phyloP scores from a whole-genome alignment of 2,113 vertebrate species.

The Laterallus jamaicensis region DNA sequence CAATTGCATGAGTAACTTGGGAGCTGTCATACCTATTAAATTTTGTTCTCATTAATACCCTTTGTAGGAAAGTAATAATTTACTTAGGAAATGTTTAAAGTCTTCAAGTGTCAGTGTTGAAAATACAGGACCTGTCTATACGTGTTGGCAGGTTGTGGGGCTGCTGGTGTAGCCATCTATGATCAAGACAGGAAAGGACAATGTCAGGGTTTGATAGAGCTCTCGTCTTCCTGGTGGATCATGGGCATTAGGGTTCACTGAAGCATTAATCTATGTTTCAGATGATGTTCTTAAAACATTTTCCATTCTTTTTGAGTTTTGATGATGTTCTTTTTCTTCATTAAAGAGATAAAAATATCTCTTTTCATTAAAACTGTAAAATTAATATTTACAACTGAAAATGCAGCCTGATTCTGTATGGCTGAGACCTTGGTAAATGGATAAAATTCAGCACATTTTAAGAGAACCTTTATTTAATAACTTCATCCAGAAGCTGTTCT shows the following conservation, averaged over 20 bases:
- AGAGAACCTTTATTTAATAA: not conserved
- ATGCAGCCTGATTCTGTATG: not conserved
- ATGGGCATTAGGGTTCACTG: not conserved
- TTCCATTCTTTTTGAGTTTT: not conserved
- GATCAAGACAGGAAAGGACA: not conserved
- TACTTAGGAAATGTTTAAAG: not conserved
- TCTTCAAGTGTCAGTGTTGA: not conserved
- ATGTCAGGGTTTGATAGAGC: not conserved
- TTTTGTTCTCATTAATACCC: not conserved
- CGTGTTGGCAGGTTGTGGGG: accelerated
- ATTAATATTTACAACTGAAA: not conserved
- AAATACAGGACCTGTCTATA: not conserved
- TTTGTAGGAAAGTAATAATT: not conserved
- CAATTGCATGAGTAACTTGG: not conserved
- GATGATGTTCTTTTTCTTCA: not conserved
- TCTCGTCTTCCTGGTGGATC: not conserved
- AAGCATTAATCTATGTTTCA: not conserved
- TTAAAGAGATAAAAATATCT: not conserved
- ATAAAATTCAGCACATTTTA: not conserved
- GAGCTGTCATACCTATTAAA: not conserved
- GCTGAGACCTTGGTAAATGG: not conserved
- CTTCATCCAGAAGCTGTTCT: not conserved
- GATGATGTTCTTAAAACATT: not conserved
- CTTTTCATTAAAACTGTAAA: not conserved
- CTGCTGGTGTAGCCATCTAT: not conserved